A percentile compares a stretch with the other conserved stretches of the same genome.
Evolutionary conservation across 2,797 vertebrate species (phyloP).

Genomic region (Hydrocynus forskahlii): DNA sequence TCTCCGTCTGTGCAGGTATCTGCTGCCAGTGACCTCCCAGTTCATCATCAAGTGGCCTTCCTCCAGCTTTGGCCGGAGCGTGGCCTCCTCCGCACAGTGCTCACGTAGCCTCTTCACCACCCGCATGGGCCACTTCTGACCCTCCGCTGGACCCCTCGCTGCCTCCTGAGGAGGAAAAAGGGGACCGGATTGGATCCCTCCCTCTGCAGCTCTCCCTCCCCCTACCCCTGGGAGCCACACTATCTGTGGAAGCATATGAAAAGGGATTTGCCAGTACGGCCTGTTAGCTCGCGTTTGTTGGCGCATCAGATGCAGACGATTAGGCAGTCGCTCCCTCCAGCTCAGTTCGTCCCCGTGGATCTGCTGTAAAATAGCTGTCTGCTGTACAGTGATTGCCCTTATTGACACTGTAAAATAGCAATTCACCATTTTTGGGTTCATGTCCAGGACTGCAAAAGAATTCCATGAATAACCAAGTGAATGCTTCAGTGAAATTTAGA

Average conservation of each 20-base stretch:
- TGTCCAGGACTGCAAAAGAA: slow-evolving; percentile 75
- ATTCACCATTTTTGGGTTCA: slow-evolving; percentile 71
- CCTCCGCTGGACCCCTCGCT: slow-evolving; percentile 36
- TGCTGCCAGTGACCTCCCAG: slow-evolving; percentile 93
- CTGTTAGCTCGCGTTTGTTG: slow-evolving; percentile 35
- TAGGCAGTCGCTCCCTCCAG: slow-evolving; percentile 37
- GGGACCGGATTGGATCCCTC: slow-evolving; percentile 11
- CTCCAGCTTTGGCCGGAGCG: slow-evolving; percentile 83
- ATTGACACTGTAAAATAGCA: slow-evolving; percentile 76
- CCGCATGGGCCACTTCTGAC: slow-evolving; percentile 89
- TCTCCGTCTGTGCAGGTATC: slow-evolving; percentile 86
- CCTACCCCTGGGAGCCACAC: background rate
- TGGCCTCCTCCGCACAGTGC: slow-evolving; percentile 79
- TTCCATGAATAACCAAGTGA: slow-evolving; percentile 69
- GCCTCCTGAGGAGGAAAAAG: slow-evolving; percentile 34
- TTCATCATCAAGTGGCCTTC: slow-evolving; percentile 92
- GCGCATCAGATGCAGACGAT: slow-evolving; percentile 58
- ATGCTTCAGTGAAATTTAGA: slow-evolving; percentile 70
- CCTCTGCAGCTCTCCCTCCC: background rate
- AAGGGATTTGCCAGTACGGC: slow-evolving; percentile 34
- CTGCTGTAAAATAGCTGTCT: slow-evolving; percentile 69
- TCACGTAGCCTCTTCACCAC: slow-evolving; percentile 88
- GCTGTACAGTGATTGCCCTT: slow-evolving; percentile 73
- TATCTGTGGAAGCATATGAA: slow-evolving; percentile 46
- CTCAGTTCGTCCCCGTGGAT: slow-evolving; percentile 59